Evolutionary conservation across 2,113 vertebrate genomes (phyloP), one percentile per base, ranked within the genome.

Genomic region (Otus sunia): DNA sequence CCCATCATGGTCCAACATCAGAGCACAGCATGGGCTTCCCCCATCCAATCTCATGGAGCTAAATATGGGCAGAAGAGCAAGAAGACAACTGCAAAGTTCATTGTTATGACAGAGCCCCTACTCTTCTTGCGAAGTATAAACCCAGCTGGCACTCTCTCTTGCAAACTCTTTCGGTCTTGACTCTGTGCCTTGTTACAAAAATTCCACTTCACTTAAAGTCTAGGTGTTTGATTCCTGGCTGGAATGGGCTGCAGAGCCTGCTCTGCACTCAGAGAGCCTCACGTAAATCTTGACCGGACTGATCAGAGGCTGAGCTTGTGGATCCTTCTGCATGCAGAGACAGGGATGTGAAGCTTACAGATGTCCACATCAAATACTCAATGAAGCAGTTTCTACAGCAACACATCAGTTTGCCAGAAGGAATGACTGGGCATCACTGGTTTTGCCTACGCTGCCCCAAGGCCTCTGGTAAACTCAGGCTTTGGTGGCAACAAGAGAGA

Each of bases 1-100:
- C 96, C 87, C 93, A 95, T 78, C 88, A 63, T 93, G 92, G 88
- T 95, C 92, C 92, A 96, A 95, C 82, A 95, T 93, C 92, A 94
- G 90, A 96, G 89, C 91, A 83, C 84, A 91, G 82, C 91, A 96
- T 14, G 4, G 91, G 86, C 84, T 95, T 96, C 77, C 96, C 91
- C 62, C 23, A 34, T 93, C 29, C 73, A 69, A 21, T 32, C 50
- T 90, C 90, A 91, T 25, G 71, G 59, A 95, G 67, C 74, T 92
- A 94, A 94, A 96, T 72, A 83, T 34, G 87, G 90, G 71, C 84
- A 92, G 88, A 92, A 75, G 77, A 87, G 76, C 73, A 92, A 94
- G 88, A 93, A 45, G 23, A 84, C 29, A 59, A 83, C 47, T 77
- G 74, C 55, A 60, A 82, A 93, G 66, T 83, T 96, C 63, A 67